A percentile compares a stretch with the other conserved stretches of the same genome.
Evolutionary conservation across 1,140 invertebrate genomes (phyloP).

Genomic region (Anastrepha ludens): DNA sequence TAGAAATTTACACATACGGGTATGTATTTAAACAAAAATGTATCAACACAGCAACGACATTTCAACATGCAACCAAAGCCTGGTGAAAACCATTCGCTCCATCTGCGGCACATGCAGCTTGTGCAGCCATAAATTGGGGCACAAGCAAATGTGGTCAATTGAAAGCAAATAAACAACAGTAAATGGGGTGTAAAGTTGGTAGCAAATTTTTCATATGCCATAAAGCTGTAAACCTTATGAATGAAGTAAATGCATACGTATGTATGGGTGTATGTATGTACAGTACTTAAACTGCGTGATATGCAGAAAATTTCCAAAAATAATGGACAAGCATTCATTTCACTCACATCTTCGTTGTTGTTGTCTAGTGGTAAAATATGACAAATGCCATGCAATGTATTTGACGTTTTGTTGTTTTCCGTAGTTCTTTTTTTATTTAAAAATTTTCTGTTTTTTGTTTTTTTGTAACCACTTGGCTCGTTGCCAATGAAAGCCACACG

Average conservation of each 20-base stretch:
- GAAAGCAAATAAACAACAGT: neutral
- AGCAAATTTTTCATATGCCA: neutral
- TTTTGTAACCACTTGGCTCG: constrained; percentile 15
- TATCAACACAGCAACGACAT: neutral
- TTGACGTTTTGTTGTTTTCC: constrained; percentile 17
- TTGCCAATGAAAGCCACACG: constrained; percentile 40
- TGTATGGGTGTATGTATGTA: no score
- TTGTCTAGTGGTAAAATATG: neutral
- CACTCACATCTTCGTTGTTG: neutral
- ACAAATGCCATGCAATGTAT: neutral
- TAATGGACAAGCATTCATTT: neutral
- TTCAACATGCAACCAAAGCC: neutral
- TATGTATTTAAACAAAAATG: neutral
- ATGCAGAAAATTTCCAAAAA: constrained; percentile 3
- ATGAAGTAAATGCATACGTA: neutral
- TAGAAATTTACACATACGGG: neutral
- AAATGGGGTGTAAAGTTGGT: constrained; percentile 28
- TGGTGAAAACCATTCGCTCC: constrained; percentile 24
- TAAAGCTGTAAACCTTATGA: neutral
- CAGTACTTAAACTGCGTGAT: neutral
- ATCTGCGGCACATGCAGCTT: neutral
- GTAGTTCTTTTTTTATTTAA: no score
- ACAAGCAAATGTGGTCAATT: constrained; percentile 25
- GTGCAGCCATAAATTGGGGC: constrained; percentile 45
- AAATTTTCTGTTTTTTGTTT: constrained; percentile 4